Evolutionary conservation across 2,113 vertebrate genomes (phyloP), one percentile per base, ranked within the genome.

Genomic region (Notarius quadriscutis): DNA sequence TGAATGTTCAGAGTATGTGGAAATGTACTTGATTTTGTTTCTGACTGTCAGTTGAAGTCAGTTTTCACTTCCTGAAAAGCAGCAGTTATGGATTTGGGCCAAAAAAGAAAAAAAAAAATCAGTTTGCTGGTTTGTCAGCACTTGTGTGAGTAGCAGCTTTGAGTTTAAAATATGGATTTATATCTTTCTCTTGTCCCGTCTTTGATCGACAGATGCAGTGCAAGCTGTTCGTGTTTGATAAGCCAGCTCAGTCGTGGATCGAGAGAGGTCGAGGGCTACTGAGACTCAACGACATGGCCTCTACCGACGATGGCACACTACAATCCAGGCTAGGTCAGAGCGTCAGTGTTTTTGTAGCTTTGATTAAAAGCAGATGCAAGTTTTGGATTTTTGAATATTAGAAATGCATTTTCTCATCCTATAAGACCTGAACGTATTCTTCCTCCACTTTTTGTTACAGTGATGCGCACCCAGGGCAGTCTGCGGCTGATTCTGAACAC

Each of bases 391-490:
- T 75, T 58, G 5, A 77, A 5, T 57, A 5, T 51, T 14, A 25
- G 10, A 50, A 51, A 67, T 53, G 41, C 18, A 53, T 9, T 50
- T 77, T 53, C 25, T 53, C 1, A 14, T 55, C 7, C 50, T 55
- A 0, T 78, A 15, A 41, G 41, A 41, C 41, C 41, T 41, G 41
- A 41, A 41, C 41, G 41, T 41, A 41, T 41, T 41, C 41, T 41
- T 41, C 41, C 41, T 41, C 41, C 41, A 41, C 41, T 41, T 41
- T 41, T 41, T 41, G 41, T 41, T 41, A 41, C 41, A 98, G 98
- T 99, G 92, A 99, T 99, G 98, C 96, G 98, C 91, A 99, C 98
- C 89, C 98, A 99, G 91, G 98, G 98, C 86, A 99, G 98, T 91
- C 95, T 99, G 88, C 94, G 98, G 83, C 93, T 99, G 89, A 99